Evolutionary conservation across 2,113 vertebrate species (phyloP), one percentile per base, ranked within the genome.

Genomic region (Nothocercus julius): DNA sequence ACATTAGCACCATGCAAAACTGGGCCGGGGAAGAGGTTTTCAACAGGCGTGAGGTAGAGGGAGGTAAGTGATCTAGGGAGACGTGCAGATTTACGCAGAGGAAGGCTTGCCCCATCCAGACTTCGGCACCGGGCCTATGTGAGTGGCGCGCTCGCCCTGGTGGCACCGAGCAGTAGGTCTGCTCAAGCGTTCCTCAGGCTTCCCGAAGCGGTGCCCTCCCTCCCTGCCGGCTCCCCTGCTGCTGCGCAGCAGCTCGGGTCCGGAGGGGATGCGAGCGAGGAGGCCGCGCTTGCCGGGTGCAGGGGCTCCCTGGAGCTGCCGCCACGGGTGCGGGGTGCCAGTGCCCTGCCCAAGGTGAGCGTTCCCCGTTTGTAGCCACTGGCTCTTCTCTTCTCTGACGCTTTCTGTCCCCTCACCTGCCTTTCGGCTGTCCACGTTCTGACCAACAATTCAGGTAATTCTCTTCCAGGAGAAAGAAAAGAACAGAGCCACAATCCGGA

Each of bases 1-100:
- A 97, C 22, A 15, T 93, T 95, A 95, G 80, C 79, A 78, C 87
- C 74, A 53, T 89, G 69, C 93, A 82, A 87, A 88, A 92, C 80
- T 1, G 1, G 36, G 38, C 70, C 61, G 63, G 76, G 82, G 89
- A 68, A 92, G 58, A 80, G 53, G 36, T 78, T 94, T 89, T 73
- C 89, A 87, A 90, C 63, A 88, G 95, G 72, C 49, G 0, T 77
- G 64, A 85, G 81, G 78, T 54, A 80, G 87, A 96, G 95, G 64
- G 91, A 56, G 73, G 36, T 53, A 75, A 87, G 83, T 25, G 74
- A 69, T 95, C 91, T 93, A 80, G 1, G 25, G 95, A 94, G 90
- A 89, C 86, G 79, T 92, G 92, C 89, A 94, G 84, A 58, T 79
- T 92, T 88, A 88, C 92, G 62, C 58, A 90, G 72, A 68, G 85